Evolutionary conservation across 2,113 vertebrate genomes (phyloP).

Genomic region (Solenodon paradoxus): DNA sequence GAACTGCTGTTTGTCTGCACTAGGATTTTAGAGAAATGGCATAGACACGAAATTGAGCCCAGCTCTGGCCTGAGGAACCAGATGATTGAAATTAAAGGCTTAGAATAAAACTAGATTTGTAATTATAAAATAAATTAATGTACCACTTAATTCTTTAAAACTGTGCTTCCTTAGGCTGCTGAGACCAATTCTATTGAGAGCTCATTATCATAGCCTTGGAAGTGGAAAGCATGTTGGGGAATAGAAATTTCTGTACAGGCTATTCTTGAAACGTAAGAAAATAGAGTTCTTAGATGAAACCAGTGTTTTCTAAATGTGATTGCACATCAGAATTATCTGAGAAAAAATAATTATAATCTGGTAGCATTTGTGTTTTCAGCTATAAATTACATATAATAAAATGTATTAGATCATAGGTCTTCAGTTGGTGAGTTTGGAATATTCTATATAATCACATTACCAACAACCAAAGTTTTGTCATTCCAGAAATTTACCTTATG

Average conservation of each 20-base stretch:
- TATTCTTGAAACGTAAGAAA: background rate
- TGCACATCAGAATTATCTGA: background rate
- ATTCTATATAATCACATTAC: background rate
- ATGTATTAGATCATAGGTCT: background rate
- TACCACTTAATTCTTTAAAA: conserved; percentile 39
- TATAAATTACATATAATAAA: background rate
- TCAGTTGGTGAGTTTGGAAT: background rate
- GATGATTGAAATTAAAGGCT: conserved; percentile 30
- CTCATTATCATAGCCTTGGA: background rate
- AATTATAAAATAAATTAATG: conserved; percentile 51
- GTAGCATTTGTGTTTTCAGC: background rate
- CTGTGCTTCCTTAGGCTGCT: background rate
- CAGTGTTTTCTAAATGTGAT: background rate
- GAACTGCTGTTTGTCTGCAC: background rate
- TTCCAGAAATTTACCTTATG: background rate
- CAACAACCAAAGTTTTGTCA: background rate
- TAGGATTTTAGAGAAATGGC: conserved; percentile 24
- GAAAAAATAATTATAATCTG: background rate
- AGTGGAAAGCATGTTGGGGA: background rate
- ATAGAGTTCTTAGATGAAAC: background rate
- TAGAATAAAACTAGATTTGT: conserved; percentile 10
- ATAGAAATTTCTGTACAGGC: background rate
- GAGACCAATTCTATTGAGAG: background rate
- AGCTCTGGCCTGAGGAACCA: background rate
- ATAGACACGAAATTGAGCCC: background rate